phyloP scores from a whole-genome alignment of 2,888 invertebrate genomes.

The Drosophila ustulata region DNA sequence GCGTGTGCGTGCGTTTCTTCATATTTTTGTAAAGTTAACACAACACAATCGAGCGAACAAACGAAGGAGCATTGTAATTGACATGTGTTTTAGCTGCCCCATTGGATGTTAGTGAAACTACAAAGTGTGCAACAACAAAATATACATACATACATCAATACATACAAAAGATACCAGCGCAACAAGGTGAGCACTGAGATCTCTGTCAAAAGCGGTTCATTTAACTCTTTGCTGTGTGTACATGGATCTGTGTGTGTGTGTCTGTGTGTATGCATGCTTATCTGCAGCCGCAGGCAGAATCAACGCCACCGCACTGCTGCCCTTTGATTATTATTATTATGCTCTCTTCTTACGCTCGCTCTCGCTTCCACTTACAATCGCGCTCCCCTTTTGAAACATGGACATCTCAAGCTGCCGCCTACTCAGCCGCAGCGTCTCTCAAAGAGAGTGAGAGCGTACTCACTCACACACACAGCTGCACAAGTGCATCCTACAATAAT shows the following conservation, averaged over 20 bases:
- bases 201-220: conserved; percentile 30
- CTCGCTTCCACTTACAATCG: conserved; percentile 14
- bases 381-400: conserved; percentile 2
- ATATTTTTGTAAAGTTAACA: conserved; percentile 28
- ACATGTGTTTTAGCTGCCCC: conserved; percentile 32
- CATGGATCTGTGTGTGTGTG: conserved; percentile 14
- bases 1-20: conserved; percentile 26
- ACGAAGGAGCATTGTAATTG: conserved; percentile 31
- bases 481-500: conserved; percentile 35
- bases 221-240: conserved; percentile 42
- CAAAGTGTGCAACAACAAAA: conserved; percentile 5
- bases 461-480: conserved; percentile 15
- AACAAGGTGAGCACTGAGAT: conserved; percentile 39
- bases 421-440: conserved; percentile 49
- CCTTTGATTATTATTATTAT: conserved; percentile 62
- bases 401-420: conserved; percentile 59
- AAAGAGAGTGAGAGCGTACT: conserved; percentile 24
- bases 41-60: background rate
- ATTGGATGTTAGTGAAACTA: conserved; percentile 11
- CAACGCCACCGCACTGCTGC: conserved; percentile 29
- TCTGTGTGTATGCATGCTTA: conserved; percentile 46
- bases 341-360: conserved; percentile 29
- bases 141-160: conserved; percentile 7
- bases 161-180: conserved; percentile 12
- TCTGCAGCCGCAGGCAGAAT: conserved; percentile 44